These are phyloP conservation scores for Acronicta leporina DNA, from an alignment of 2,888 invertebrate genomes.

Conservation along the genomic window DNA sequence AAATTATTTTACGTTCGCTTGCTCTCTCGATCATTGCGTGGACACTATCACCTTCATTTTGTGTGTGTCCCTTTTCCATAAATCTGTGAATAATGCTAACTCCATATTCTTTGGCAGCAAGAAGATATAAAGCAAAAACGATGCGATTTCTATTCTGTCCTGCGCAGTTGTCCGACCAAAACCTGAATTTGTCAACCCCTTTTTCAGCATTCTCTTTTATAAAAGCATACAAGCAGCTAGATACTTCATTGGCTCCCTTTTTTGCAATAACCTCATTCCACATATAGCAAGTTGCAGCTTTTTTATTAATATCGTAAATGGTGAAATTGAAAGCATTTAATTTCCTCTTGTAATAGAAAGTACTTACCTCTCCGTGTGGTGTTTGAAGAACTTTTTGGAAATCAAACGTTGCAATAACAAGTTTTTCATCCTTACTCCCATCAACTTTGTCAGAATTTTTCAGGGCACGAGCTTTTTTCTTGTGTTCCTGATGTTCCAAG, in stretches of 20 bases:
- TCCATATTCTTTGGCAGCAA: slow-evolving; percentile 16
- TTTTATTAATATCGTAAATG: slow-evolving; percentile 6
- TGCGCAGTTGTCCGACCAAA: slow-evolving; percentile 22
- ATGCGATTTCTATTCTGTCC: slow-evolving; percentile 16
- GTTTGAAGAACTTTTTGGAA: slow-evolving; percentile 17
- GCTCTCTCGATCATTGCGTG: slow-evolving; percentile 6
- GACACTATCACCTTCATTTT: slow-evolving; percentile 11
- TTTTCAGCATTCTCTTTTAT: slow-evolving; percentile 15
- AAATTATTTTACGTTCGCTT: slow-evolving; percentile 3
- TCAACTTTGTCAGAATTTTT: slow-evolving; percentile 11
- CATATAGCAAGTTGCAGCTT: slow-evolving; percentile 7
- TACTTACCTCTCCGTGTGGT: slow-evolving; percentile 15
- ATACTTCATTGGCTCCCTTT: slow-evolving; percentile 18
- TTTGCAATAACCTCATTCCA: slow-evolving; percentile 23
- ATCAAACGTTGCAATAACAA: slow-evolving; percentile 9
- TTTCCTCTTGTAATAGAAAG: slow-evolving; percentile 17
- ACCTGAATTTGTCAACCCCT: slow-evolving; percentile 8
- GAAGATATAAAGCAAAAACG: slow-evolving; percentile 16
- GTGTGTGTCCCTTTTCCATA: slow-evolving; percentile 22
- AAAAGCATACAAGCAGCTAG: slow-evolving; percentile 9
- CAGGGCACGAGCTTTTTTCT: slow-evolving; percentile 4
- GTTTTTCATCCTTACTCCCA: neutral
- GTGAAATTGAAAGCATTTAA: slow-evolving; percentile 19
- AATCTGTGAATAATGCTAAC: slow-evolving; percentile 17
- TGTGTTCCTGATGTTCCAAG: neutral